Base-by-base conservation (phyloP, 2,888 invertebrate species). In the Drosophila formosana region DNA sequence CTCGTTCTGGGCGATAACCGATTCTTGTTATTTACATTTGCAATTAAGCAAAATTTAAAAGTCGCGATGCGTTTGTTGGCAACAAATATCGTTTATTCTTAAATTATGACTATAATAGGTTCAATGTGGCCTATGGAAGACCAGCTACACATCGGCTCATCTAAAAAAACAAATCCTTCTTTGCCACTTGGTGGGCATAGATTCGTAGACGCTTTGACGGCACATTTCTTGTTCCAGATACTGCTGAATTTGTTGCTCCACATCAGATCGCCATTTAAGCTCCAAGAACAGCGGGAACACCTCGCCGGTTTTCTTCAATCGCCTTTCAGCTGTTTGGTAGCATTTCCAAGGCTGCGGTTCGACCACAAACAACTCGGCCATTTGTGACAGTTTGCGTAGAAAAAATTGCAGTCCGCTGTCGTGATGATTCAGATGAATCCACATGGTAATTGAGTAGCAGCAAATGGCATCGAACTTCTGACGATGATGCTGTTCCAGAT, bases 291-390 rank as follows among this genome's bases (percentile, higher is more conserved):
- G 86, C 0, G 94, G 94, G 91, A 97, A 96, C 0, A 56, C 65
- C 53, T 93, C 93, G 3, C 93, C 91, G 0, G 94, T 94, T 75
- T 94, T 94, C 82, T 95, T 95, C 77, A 97, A 90, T 75, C 97
- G 93, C 83, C 96, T 94, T 45, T 95, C 94, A 1, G 97, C 97
- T 68, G 94, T 94, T 89, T 94, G 94, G 82, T 97, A 97, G 90
- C 96, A 97, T 89, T 95, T 96, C 97, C 97, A 97, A 2, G 96
- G 95, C 88, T 97, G 97, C 0, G 97, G 96, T 91, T 97, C 97
- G 67, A 97, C 93, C 23, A 97, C 93, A 8, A 97, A 91, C 56
- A 94, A 92, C 45, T 93, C 93, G 4, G 95, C 92, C 5, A 90
- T 86, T 6, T 89, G 78, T 66, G 94, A 94, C 5, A 96, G 90